Percentiles rank a stretch among this genome's conserved stretches.
Evolutionary conservation across 2,888 invertebrate species (phyloP).

Genomic region (Eubasilissa splendida): DNA sequence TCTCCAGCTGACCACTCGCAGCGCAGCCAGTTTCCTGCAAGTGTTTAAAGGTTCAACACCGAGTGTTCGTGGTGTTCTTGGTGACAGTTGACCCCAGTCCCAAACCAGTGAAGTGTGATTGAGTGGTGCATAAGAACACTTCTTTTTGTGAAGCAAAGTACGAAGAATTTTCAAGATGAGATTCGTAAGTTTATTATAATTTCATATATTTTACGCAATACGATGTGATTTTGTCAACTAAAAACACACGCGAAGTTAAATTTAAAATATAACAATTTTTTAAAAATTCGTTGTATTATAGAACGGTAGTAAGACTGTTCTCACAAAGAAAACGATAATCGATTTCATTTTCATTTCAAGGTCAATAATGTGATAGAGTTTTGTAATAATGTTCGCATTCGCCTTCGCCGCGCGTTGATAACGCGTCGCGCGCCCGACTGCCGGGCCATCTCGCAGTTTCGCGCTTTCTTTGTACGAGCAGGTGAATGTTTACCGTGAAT

Average conservation of each 20-base stretch:
- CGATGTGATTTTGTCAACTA: no score
- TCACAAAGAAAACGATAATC: not conserved
- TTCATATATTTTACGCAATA: no score
- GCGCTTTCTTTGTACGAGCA: slow-evolving; percentile 24
- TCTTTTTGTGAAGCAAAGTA: slow-evolving; percentile 28
- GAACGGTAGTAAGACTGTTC: not conserved
- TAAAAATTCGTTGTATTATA: no score
- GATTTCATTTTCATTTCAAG: slow-evolving; percentile 44
- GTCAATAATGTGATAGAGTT: slow-evolving; percentile 35
- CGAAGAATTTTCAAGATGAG: slow-evolving; percentile 50
- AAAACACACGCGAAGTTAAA: no score
- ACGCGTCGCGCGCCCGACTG: not conserved
- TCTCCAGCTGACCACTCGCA: slow-evolving; percentile 37
- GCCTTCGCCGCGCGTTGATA: no score
- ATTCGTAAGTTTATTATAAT: slow-evolving; percentile 51
- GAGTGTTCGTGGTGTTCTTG: slow-evolving; percentile 32
- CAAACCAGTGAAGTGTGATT: slow-evolving; percentile 43
- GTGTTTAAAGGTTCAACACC: slow-evolving; percentile 45
- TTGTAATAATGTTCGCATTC: slow-evolving; percentile 15
- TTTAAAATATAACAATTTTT: no score
- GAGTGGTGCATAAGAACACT: slow-evolving; percentile 36
- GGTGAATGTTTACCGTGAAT: slow-evolving; percentile 18
- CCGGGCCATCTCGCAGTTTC: slow-evolving; percentile 35
- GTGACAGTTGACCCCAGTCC: slow-evolving; percentile 44
- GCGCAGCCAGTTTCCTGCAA: slow-evolving; percentile 40